Base-by-base conservation (phyloP, 2,113 vertebrate genomes). In the Micronisus gabar region DNA sequence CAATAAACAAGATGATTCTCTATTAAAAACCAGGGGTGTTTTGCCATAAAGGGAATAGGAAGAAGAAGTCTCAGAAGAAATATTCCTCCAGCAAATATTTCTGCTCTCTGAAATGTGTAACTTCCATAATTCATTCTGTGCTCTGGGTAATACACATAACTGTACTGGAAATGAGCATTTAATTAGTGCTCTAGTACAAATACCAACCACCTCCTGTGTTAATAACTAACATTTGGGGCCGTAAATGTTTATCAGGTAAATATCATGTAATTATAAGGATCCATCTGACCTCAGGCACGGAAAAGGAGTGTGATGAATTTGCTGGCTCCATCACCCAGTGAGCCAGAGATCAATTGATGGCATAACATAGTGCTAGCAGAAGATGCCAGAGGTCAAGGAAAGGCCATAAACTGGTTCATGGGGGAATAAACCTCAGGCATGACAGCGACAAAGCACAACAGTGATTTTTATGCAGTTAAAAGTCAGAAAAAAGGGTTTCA, bases 201-300 rank as follows among this genome's bases (percentile, higher is more conserved):
- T 34, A 93, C 5, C 65, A 84, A 56, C 80, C 53, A 48, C 56
- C 56, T 71, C 43, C 86, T 56, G 27, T 48, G 88, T 62, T 93
- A 81, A 89, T 81, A 92, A 67, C 52, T 29, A 27, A 87, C 2
- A 2, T 3, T 84, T 56, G 56, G 47, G 47, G 19, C 23, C 88
- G 55, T 20, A 91, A 88, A 93, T 41, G 56, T 93, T 92, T 84
- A 11, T 71, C 90, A 96, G 92, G 86, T 91, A 95, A 92, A 95
- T 84, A 93, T 36, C 38, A 55, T 20, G 18, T 48, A 71, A 84
- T 84, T 88, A 40, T 55, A 67, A 84, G 38, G 43, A 47, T 91
- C 16, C 34, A 12, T 23, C 53, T 65, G 91, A 81, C 83, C 61
- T 91, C 36, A 9, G 80, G 91, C 68, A 62, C 0, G 29, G 68